These are phyloP conservation scores for Telmatochromis brachygnathus DNA, from an alignment of 2,113 vertebrate species.

Conservation along the genomic window DNA sequence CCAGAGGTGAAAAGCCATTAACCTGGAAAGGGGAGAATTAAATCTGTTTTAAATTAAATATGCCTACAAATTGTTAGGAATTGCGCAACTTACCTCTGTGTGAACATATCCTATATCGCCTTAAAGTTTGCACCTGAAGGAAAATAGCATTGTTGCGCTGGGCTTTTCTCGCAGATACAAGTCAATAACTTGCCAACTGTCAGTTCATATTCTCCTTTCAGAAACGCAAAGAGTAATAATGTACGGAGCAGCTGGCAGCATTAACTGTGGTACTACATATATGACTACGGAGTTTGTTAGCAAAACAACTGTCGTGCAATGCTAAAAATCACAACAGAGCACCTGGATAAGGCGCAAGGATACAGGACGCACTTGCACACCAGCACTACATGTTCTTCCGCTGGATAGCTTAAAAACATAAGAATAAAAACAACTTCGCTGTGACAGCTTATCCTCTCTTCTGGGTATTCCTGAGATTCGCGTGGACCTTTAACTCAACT, in stretches of 20 bases:
- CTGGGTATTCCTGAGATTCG: neutral
- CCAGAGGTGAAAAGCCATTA: neutral
- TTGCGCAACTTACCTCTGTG: neutral
- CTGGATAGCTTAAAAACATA: neutral
- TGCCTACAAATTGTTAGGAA: neutral
- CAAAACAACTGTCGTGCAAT: neutral
- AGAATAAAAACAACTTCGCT: neutral
- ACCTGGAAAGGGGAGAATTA: neutral
- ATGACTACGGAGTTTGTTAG: neutral
- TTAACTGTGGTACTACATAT: neutral
- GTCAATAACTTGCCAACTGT: neutral
- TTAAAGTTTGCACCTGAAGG: neutral
- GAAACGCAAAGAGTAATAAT: neutral
- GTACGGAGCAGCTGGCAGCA: neutral
- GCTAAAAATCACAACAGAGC: neutral
- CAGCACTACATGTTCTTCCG: neutral
- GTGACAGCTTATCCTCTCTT: neutral
- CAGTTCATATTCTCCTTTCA: neutral
- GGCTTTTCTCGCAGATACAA: neutral
- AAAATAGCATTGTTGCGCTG: neutral
- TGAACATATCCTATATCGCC: neutral
- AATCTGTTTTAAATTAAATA: neutral
- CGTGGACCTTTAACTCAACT: fast-evolving
- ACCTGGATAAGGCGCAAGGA: neutral
- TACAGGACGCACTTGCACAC: neutral